Percentiles rank a stretch among this genome's conserved stretches.
These are phyloP conservation scores for human DNA, from an alignment of 2,113 vertebrate genomes.

Conservation along the genomic window GRCh38 chr12:9074501-9075000, in stretches of 20 bases:
- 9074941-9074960: background rate
- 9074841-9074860: background rate
- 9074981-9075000: background rate
- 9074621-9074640: constrained; percentile 73
- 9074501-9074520: background rate
- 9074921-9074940: background rate
- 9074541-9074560: constrained; percentile 67
- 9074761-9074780: constrained; percentile 79
- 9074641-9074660: constrained; percentile 39
- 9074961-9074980: background rate
- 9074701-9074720: constrained; percentile 81
- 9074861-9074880: background rate
- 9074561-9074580: constrained; percentile 85
- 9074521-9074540: background rate
- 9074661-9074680: constrained; percentile 76
- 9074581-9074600: constrained; percentile 83
- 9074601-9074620: constrained; percentile 78
- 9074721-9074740: background rate
- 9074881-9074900: background rate
- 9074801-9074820: background rate
- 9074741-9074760: constrained; percentile 66
- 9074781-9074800: constrained; percentile 58
- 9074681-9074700: constrained; percentile 82
- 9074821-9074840: background rate
- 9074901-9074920: background rate